Evolutionary conservation across 2,888 invertebrate genomes (phyloP).

Genomic region (Schizaphis graminum): DNA sequence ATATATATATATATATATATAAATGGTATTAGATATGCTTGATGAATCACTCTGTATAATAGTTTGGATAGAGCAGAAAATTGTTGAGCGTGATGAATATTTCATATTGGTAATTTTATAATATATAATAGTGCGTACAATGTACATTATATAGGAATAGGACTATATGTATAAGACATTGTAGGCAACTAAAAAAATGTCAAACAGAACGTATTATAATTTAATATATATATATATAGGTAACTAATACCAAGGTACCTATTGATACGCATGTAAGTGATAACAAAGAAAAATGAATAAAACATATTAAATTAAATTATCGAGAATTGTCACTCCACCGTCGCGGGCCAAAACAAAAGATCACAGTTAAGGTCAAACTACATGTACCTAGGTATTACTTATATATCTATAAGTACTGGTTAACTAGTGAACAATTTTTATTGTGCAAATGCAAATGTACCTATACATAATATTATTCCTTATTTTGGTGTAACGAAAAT

Average conservation of each 20-base stretch:
- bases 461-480: neutral
- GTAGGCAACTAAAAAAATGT: neutral
- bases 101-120: neutral
- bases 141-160: no score
- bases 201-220: neutral
- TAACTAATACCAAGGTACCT: neutral
- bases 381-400: neutral
- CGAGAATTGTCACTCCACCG: neutral
- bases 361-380: neutral
- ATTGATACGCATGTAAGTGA: neutral
- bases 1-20: neutral
- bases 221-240: neutral
- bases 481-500: neutral
- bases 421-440: neutral
- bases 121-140: neutral
- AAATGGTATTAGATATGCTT: neutral
- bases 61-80: neutral
- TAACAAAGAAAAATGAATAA: slow-evolving; percentile 2
- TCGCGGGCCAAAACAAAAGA: neutral
- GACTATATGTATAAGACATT: neutral
- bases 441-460: neutral
- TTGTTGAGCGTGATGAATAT: neutral
- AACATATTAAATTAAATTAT: neutral
- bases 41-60: neutral
- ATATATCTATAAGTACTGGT: neutral